Conservation (phyloP, 2,888 invertebrate genomes). For the Oscheius sp. region DNA sequence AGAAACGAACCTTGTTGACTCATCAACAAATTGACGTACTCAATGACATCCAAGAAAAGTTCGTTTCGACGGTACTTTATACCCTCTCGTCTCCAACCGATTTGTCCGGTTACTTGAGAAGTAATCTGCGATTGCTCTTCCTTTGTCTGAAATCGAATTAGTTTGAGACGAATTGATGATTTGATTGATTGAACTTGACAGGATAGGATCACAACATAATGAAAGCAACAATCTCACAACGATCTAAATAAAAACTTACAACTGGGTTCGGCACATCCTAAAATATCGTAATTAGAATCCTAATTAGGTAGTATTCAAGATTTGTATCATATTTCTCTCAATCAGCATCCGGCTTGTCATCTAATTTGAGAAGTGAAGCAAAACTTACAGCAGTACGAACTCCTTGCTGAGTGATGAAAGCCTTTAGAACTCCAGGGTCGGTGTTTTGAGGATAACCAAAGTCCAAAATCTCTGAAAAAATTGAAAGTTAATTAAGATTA, state of each 20-base stretch:
- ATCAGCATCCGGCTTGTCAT: not conserved
- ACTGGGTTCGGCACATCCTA: constrained; percentile 39
- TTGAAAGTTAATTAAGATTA: not conserved
- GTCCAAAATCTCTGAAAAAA: constrained; percentile 87
- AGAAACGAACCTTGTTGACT: constrained; percentile 86
- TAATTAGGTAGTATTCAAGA: not conserved
- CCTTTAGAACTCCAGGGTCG: constrained; percentile 97
- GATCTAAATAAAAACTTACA: constrained; percentile 5
- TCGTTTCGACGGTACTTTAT: constrained; percentile 98
- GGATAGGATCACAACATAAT: not conserved
- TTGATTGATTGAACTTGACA: too few relatives aligned
- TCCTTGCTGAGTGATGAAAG: constrained; percentile 98
- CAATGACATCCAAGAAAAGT: constrained; percentile 95
- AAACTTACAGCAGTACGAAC: constrained; percentile 74
- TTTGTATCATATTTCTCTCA: not conserved
- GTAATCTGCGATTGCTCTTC: constrained; percentile 99
- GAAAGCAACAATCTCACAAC: constrained; percentile 11
- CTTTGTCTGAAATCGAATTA: constrained; percentile 83
- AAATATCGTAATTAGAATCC: not conserved
- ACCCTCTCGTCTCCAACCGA: constrained; percentile 98
- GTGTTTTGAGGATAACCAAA: constrained; percentile 99
- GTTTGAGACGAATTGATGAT: not conserved
- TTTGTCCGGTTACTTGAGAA: constrained; percentile 82
- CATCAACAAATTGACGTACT: constrained; percentile 98
- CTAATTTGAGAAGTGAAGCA: not conserved